These are phyloP conservation scores for Etheostoma nigrum DNA, from an alignment of 2,797 vertebrate genomes.

Conservation along the genomic window DNA sequence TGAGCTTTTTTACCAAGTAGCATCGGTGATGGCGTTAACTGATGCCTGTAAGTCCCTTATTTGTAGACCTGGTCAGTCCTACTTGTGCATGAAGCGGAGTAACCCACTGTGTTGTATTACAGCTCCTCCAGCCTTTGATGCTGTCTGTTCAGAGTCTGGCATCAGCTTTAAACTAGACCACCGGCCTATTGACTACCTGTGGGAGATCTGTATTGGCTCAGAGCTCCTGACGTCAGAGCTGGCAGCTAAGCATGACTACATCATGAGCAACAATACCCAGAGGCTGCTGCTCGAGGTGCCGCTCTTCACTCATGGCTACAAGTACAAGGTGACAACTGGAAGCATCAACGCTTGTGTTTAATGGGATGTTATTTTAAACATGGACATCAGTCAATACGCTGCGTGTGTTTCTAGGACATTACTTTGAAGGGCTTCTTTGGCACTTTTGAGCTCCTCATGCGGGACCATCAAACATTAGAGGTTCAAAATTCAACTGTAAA, in stretches of 20 bases:
- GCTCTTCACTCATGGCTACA: too few species aligned
- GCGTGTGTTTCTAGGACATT: neutral
- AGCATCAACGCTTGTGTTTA: too few species aligned
- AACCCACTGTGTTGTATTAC: rapidly evolving
- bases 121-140: conserved; percentile 64
- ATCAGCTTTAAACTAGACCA: conserved; percentile 71
- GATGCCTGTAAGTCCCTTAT: conserved; percentile 81
- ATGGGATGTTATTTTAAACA: too few species aligned
- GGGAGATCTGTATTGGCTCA: conserved; percentile 77
- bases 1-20: conserved; percentile 62
- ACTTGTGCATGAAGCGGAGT: neutral
- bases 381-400: too few species aligned
- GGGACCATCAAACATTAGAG: conserved; percentile 69
- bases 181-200: conserved; percentile 73
- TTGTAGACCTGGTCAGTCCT: neutral
- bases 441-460: conserved; percentile 80
- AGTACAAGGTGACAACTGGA: too few species aligned
- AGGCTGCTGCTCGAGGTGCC: too few species aligned
- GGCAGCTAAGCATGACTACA: too few species aligned
- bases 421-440: conserved; percentile 29
- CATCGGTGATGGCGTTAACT: conserved; percentile 62
- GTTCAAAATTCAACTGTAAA: conserved; percentile 64
- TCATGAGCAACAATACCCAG: too few species aligned
- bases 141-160: conserved; percentile 55
- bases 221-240: conserved; percentile 18